Conservation (phyloP, 2,113 vertebrate genomes). For the Tachycineta bicolor region DNA sequence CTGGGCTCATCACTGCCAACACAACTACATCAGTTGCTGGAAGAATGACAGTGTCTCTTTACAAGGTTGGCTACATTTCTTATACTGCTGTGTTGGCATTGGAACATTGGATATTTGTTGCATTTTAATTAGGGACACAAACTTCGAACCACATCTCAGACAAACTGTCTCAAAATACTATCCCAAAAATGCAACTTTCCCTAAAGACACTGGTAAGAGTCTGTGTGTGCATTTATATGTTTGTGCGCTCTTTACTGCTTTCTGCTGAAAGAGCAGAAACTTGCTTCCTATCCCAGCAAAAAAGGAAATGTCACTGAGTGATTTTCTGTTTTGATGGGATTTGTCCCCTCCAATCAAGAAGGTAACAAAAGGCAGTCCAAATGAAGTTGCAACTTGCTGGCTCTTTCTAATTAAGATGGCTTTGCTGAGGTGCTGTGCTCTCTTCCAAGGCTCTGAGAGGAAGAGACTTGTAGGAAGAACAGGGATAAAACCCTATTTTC, state of each 20-base stretch:
- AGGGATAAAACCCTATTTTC: background rate
- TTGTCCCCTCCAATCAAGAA: background rate
- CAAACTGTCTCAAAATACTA: background rate
- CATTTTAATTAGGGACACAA: background rate
- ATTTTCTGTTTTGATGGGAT: background rate
- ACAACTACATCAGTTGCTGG: background rate
- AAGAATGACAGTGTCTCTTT: background rate
- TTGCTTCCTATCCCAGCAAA: accelerated
- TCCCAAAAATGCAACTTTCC: background rate
- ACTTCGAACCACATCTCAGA: background rate
- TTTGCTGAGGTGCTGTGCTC: background rate
- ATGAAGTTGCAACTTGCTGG: background rate
- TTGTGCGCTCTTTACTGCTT: background rate
- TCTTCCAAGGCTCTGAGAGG: background rate
- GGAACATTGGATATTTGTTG: background rate
- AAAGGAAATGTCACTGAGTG: background rate
- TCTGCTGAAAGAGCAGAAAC: background rate
- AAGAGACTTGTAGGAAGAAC: background rate
- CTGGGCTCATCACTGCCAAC: background rate
- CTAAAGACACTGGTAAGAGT: background rate
- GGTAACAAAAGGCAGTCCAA: background rate
- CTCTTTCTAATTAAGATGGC: background rate
- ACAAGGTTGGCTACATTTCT: background rate
- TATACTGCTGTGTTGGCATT: background rate
- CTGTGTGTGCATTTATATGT: no score